Evolutionary conservation across 1,140 invertebrate species (phyloP).

Genomic region (Aporrectodea caliginosa): DNA sequence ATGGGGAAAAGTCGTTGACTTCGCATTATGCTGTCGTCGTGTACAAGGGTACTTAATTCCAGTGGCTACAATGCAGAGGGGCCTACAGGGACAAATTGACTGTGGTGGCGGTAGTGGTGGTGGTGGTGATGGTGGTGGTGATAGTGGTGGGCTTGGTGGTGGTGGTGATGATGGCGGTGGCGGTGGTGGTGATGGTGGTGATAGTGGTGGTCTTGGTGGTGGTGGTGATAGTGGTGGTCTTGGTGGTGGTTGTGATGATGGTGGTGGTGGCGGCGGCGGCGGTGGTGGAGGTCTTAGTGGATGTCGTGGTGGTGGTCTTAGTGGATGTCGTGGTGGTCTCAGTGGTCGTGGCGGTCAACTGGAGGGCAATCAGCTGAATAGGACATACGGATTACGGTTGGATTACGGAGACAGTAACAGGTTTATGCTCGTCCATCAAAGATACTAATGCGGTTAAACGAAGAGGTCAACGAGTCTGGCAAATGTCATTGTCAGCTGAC

Average conservation of each 20-base stretch:
- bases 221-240: background rate
- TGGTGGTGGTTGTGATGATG: background rate
- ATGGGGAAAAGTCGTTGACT: too few species aligned
- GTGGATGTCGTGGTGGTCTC: too few species aligned
- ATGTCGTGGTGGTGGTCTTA: too few species aligned
- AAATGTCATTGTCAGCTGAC: too few species aligned
- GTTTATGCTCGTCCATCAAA: too few species aligned
- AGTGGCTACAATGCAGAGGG: background rate
- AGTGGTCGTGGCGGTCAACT: too few species aligned
- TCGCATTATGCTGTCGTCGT: background rate
- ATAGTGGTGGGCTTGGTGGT: background rate
- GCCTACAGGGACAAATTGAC: background rate
- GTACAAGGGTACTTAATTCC: background rate
- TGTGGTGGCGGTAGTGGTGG: background rate
- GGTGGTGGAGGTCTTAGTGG: too few species aligned
- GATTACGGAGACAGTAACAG: too few species aligned
- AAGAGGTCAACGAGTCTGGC: too few species aligned
- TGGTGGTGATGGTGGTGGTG: background rate
- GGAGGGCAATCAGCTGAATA: too few species aligned
- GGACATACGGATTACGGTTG: too few species aligned
- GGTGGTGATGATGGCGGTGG: background rate
- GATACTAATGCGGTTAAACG: too few species aligned
- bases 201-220: background rate
- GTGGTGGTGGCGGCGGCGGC: background rate
- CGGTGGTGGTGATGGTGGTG: background rate